phyloP scores from a whole-genome alignment of 2,797 vertebrate genomes.

The Darevskia nairensis region DNA sequence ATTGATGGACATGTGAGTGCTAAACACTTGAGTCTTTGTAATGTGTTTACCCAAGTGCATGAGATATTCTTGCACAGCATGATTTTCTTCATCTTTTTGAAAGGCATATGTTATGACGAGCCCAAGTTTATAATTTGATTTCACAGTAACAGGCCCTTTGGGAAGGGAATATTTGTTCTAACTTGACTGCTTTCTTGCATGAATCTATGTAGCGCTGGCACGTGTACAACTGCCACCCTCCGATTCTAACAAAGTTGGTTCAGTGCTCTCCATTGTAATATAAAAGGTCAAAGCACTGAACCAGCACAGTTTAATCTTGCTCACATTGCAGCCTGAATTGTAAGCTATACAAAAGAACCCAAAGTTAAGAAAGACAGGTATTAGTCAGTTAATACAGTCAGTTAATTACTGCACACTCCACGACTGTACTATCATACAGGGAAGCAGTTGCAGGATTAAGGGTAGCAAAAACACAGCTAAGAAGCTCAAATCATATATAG shows the following conservation, averaged over 20 bases:
- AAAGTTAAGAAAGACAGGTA: neutral
- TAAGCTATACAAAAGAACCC: neutral
- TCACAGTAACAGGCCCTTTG: conserved; percentile 45
- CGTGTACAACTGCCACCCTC: conserved; percentile 35
- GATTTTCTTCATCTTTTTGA: neutral
- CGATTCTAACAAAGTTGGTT: conserved; percentile 47
- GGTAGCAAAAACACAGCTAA: too few species aligned
- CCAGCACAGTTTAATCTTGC: conserved; percentile 61
- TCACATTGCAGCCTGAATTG: conserved; percentile 44
- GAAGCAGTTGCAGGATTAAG: too few species aligned
- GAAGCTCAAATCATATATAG: too few species aligned
- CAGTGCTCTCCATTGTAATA: conserved; percentile 46
- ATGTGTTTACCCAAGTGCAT: conserved; percentile 55
- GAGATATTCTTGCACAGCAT: conserved; percentile 47
- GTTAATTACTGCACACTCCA: neutral
- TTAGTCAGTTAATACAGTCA: neutral
- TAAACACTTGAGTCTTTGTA: conserved; percentile 53
- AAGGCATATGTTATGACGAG: conserved; percentile 56
- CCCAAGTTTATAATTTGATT: conserved; percentile 63
- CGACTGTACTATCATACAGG: neutral
- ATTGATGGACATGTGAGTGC: conserved; percentile 33
- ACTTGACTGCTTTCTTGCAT: conserved; percentile 51
- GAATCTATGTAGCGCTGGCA: conserved; percentile 42
- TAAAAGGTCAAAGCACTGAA: conserved; percentile 61
- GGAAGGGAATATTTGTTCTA: conserved; percentile 59